Percentiles rank a stretch among this genome's conserved stretches.
Evolutionary conservation across 2,113 vertebrate species (phyloP).

Genomic region (Clarias macrocephalus): DNA sequence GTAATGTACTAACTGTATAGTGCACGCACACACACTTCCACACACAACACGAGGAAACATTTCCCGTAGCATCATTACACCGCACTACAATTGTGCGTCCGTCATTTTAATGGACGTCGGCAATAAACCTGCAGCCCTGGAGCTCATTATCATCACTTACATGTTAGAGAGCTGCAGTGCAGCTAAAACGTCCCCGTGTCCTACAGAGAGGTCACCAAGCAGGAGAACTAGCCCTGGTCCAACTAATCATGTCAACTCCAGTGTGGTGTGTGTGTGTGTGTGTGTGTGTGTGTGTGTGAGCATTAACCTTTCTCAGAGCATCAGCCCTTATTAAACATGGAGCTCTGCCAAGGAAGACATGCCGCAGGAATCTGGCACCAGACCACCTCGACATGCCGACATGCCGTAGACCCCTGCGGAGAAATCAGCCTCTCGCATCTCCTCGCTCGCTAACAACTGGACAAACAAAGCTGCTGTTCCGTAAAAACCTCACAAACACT

Average conservation of each 20-base stretch:
- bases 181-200: slow-evolving; percentile 9
- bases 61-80: slow-evolving; percentile 4
- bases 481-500: background rate
- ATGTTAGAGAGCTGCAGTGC: slow-evolving; percentile 10
- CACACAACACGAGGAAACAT: background rate
- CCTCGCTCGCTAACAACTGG: slow-evolving; percentile 11
- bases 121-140: slow-evolving; percentile 5
- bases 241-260: slow-evolving; percentile 11
- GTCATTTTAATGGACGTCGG: background rate
- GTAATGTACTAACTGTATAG: background rate
- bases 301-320: slow-evolving; percentile 20
- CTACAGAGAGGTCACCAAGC: slow-evolving; percentile 26
- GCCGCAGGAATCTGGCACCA: slow-evolving; percentile 20
- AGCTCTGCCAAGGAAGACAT: background rate
- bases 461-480: background rate
- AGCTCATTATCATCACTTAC: slow-evolving; percentile 30
- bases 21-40: background rate
- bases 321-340: slow-evolving; percentile 4
- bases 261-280: background rate
- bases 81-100: background rate
- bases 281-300: background rate
- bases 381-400: background rate
- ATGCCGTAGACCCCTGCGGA: slow-evolving; percentile 18
- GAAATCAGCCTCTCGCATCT: slow-evolving; percentile 30
- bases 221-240: background rate